phyloP scores from a whole-genome alignment of 2,888 invertebrate species.

The Melanophora roralis region DNA sequence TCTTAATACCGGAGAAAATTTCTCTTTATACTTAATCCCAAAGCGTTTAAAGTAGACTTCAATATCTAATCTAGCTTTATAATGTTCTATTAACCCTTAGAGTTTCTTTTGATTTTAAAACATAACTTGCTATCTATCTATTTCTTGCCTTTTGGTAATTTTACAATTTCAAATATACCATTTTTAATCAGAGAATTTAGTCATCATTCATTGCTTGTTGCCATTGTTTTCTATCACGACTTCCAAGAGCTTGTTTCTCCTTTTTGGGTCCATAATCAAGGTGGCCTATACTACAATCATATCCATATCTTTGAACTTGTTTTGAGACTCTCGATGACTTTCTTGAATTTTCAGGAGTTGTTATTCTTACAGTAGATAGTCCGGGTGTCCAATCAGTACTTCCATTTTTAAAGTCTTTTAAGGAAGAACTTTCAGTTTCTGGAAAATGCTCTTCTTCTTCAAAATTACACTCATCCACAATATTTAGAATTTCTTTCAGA shows the following conservation, averaged over 20 bases:
- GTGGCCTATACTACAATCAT: background rate
- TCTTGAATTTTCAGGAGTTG: background rate
- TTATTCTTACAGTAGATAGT: background rate
- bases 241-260: background rate
- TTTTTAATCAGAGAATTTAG: background rate
- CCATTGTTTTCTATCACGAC: background rate
- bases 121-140: no score
- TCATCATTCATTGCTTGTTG: constrained; percentile 2
- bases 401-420: background rate
- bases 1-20: no score
- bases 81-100: constrained; percentile 12
- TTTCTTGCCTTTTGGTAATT: constrained; percentile 43
- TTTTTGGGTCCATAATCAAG: background rate
- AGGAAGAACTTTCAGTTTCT: background rate
- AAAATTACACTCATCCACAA: background rate
- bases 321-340: background rate
- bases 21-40: constrained; percentile 31
- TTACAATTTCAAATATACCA: constrained; percentile 4
- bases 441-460: background rate
- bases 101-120: constrained; percentile 2
- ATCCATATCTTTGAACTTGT: background rate
- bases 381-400: background rate
- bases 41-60: constrained; percentile 22
- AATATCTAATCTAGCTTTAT: constrained; percentile 18
- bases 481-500: background rate